phyloP scores from a whole-genome alignment of 2,797 vertebrate species.

The Microctenopoma steveboyesi region DNA sequence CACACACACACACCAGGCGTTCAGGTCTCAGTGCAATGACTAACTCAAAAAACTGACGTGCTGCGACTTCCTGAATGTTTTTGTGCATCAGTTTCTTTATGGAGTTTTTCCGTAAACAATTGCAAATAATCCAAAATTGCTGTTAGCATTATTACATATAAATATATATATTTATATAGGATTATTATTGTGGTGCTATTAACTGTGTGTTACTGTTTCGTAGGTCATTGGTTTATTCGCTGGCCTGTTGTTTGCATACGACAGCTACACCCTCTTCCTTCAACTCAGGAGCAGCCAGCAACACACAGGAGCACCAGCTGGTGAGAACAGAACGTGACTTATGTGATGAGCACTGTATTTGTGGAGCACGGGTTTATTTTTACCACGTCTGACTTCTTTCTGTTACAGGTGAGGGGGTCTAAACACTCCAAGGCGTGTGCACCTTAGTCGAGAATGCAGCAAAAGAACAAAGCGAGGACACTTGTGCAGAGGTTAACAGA shows the following conservation, averaged over 20 bases:
- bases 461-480: conserved; percentile 45
- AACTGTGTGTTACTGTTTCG: conserved; percentile 12
- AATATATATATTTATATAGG: too few species aligned
- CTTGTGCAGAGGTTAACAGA: conserved; percentile 22
- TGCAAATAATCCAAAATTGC: neutral
- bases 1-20: neutral
- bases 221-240: conserved; percentile 84
- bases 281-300: conserved; percentile 65
- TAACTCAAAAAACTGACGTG: too few species aligned
- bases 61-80: too few species aligned
- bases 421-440: conserved; percentile 45
- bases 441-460: conserved; percentile 37
- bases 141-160: neutral
- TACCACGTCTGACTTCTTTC: neutral
- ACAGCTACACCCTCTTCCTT: conserved; percentile 76
- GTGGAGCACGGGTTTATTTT: neutral
- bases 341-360: neutral
- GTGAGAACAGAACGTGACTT: conserved; percentile 43
- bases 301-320: conserved; percentile 67
- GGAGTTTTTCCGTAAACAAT: too few species aligned
- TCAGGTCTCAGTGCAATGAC: neutral
- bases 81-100: too few species aligned
- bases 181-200: neutral
- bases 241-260: conserved; percentile 80
- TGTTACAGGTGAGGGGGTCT: conserved; percentile 73